Percentiles rank a stretch among this genome's conserved stretches.
These are phyloP conservation scores for Halictus quadricinctus DNA, from an alignment of 2,888 invertebrate genomes.

Conservation along the genomic window DNA sequence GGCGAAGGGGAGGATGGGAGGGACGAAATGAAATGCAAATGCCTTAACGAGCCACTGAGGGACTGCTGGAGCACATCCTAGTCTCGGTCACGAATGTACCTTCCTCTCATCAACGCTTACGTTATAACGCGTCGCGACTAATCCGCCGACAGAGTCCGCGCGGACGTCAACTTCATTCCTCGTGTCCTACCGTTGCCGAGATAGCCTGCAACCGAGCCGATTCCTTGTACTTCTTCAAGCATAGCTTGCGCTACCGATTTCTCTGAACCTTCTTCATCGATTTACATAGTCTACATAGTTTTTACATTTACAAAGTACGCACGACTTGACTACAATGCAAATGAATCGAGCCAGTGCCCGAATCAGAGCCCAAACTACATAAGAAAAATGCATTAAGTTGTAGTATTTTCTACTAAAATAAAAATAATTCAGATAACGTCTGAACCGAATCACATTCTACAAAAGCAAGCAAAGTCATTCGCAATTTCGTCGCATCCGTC, in stretches of 20 bases:
- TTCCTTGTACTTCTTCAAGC: background rate
- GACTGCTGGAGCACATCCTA: slow-evolving; percentile 78
- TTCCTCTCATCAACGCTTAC: slow-evolving; percentile 79
- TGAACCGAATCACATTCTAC: background rate
- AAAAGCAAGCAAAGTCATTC: background rate
- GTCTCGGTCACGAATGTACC: slow-evolving; percentile 78
- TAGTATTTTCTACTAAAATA: too few species aligned
- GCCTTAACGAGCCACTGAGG: slow-evolving; percentile 83
- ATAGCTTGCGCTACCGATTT: background rate
- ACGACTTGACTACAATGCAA: background rate
- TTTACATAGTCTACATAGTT: background rate
- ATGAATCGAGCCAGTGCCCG: too few species aligned
- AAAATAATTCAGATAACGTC: background rate
- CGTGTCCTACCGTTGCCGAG: slow-evolving; percentile 1
- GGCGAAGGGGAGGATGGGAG: slow-evolving; percentile 49
- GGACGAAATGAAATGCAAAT: slow-evolving; percentile 82
- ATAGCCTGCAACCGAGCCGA: background rate
- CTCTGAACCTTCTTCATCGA: background rate
- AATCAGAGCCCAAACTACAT: too few species aligned
- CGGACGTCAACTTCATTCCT: slow-evolving; percentile 18
- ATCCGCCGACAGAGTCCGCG: slow-evolving; percentile 38
- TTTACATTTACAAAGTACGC: too few species aligned
- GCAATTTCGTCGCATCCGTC: background rate
- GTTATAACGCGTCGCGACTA: slow-evolving; percentile 68
- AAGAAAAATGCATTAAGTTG: too few species aligned